Evolutionary conservation across 2,113 vertebrate genomes (phyloP).

Genomic region (Rhombomys opimus): DNA sequence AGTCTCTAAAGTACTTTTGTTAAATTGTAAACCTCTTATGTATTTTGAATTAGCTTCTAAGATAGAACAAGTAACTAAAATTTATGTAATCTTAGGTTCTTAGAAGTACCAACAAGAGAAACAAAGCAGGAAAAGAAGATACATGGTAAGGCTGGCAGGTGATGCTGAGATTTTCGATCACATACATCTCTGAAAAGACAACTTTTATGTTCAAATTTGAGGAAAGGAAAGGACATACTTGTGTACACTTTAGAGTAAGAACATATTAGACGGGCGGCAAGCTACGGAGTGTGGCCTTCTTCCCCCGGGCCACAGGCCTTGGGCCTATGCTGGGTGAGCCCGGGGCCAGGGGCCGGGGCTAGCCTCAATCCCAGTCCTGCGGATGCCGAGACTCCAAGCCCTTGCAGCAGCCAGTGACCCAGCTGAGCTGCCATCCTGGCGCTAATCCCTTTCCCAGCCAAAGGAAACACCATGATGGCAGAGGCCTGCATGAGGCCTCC

Average conservation of each 20-base stretch:
- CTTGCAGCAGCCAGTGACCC: not conserved
- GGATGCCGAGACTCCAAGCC: not conserved
- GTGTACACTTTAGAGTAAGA: not conserved
- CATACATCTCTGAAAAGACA: not conserved
- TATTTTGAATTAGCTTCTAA: conserved; percentile 56
- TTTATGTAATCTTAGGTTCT: conserved; percentile 3
- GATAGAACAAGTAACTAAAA: conserved; percentile 28
- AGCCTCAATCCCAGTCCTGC: not conserved
- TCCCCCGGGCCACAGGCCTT: not conserved
- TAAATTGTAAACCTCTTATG: not conserved
- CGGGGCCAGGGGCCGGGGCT: conserved; percentile 45
- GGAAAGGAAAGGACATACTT: not conserved
- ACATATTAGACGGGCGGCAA: not conserved
- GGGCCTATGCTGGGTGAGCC: conserved; percentile 29
- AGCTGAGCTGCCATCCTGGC: not conserved
- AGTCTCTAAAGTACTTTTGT: conserved; percentile 30
- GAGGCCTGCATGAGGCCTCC: not conserved
- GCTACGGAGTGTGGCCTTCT: not conserved
- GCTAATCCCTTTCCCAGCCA: not conserved
- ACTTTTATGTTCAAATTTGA: conserved; percentile 6
- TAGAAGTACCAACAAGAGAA: not conserved
- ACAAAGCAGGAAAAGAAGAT: not conserved
- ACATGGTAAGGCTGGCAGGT: not conserved
- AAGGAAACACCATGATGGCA: not conserved
- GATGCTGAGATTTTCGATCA: not conserved